Evolutionary conservation across 2,797 vertebrate genomes (phyloP), one percentile per base, ranked within the genome.

Genomic region (Sebastes miniatus): DNA sequence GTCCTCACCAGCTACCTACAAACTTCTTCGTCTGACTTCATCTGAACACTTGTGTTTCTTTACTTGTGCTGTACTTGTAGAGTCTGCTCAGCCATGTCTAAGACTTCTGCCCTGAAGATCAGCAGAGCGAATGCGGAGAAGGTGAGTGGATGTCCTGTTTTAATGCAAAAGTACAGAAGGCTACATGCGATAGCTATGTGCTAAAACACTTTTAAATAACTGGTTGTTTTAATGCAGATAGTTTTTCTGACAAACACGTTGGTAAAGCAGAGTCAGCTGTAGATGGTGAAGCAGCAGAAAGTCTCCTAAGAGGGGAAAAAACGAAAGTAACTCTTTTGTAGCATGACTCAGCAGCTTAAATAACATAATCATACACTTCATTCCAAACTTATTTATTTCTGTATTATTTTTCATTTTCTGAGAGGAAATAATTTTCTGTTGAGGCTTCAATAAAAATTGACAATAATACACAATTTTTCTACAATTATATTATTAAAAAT

Each of bases 91-190:
- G 68, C 34, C 89, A 95, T 95, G 92, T 87, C 93, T 0, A 93
- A 90, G 79, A 72, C 87, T 0, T 74, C 86, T 1, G 65, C 50
- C 0, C 76, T 95, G 78, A 96, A 93, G 34, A 91, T 95, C 4
- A 88, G 79, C 75, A 8, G 43, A 14, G 76, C 80, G 7, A 87
- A 62, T 13, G 79, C 81, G 1, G 64, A 7, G 0, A 90, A 93
- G 94, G 95, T 95, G 34, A 93, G 92, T 75, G 1, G 1, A 14
- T 14, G n/a, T 34, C 5, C 4, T 8, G n/a, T 16, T 16, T 8
- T 32, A 11, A 6, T 8, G 27, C 16, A n/a, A 11, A 57, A 61
- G 22, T 18, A 4, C 27, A 12, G 20, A 3, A 18, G 7, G 27
- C 56, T 25, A 10, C 29, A 3, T 6, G 54, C 3, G 27, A 2